Base-by-base conservation (phyloP, 2,113 vertebrate species). In the Leiothrix lutea region DNA sequence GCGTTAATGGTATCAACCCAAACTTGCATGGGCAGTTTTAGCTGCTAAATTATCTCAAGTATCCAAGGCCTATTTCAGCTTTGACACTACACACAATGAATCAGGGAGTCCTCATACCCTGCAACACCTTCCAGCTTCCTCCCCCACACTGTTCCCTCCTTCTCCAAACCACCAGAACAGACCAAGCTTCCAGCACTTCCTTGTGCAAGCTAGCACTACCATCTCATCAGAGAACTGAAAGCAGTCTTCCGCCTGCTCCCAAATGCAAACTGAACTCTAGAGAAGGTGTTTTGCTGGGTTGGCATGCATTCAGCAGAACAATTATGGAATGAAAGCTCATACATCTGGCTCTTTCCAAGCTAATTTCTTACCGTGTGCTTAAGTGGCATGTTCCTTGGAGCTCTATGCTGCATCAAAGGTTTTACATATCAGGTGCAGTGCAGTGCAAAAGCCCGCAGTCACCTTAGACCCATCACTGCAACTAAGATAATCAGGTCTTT, bases 351-450 rank as follows among this genome's bases (percentile, higher is more conserved):
- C 70, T 53, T 45, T 23, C 40, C 31, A 80, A 82, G 45, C 2
- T 61, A 20, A 86, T 88, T 82, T 83, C 71, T 61, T 69, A 44
- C 31, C 1, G 1, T 1, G 3, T 31, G 15, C 36, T 44, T 72
- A 51, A 74, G 21, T 2, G 1, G 38, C 44, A 14, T 0, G 1
- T n/a, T 74, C 14, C 48, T 67, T 13, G 7, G 35, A 15, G 31
- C n/a, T 88, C 47, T n/a, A 1, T 31, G 13, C 26, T 67, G 5
- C 51, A 31, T 56, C 38, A 61, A 78, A 69, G 20, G 6, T 47
- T 91, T 62, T 33, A 20, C 9, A 14, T 2, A 42, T 13, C 28
- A 66, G 22, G 4, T 17, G 24, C 31, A 47, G 5, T 9, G 26
- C 31, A 38, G 35, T 22, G 9, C 28, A 82, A 58, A 86, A 3